Conservation (phyloP, 1,140 invertebrate genomes). For the Augochlora pura region DNA sequence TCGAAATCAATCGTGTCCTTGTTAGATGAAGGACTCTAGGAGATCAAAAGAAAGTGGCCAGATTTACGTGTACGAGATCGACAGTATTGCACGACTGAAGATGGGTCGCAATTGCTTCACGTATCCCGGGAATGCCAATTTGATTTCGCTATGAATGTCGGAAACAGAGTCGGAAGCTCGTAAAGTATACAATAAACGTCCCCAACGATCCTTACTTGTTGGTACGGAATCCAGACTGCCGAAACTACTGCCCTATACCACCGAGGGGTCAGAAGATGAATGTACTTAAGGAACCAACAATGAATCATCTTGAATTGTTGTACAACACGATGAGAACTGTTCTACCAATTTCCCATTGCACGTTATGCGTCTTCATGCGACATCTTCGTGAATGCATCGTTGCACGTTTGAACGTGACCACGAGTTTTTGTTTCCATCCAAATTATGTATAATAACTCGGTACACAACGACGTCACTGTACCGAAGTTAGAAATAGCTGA, state of each 20-base stretch:
- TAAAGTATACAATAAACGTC: slow-evolving; percentile 62
- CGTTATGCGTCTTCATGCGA: too few relatives aligned
- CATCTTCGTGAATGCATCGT: too few relatives aligned
- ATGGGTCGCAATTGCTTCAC: slow-evolving; percentile 69
- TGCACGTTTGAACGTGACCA: too few relatives aligned
- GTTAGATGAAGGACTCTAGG: slow-evolving; percentile 22
- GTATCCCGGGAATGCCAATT: slow-evolving; percentile 74
- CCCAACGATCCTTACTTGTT: slow-evolving; percentile 49
- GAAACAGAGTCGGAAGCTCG: slow-evolving; percentile 30
- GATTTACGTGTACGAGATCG: slow-evolving; percentile 60
- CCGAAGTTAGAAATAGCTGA: too few relatives aligned
- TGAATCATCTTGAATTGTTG: neutral
- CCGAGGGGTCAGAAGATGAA: neutral
- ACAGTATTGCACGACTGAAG: slow-evolving; percentile 75
- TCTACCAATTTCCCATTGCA: too few relatives aligned
- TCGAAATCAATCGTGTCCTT: slow-evolving; percentile 1
- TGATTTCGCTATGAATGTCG: slow-evolving; percentile 64
- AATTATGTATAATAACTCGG: too few relatives aligned
- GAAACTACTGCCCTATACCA: neutral
- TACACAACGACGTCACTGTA: too few relatives aligned
- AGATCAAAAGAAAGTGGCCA: slow-evolving; percentile 45
- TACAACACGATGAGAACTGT: too few relatives aligned
- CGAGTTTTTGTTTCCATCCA: too few relatives aligned
- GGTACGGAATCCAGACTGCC: neutral
- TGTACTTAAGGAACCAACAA: slow-evolving; percentile 8